Evolutionary conservation across 2,888 invertebrate genomes (phyloP), one percentile per base, ranked within the genome.

Genomic region (Mythimna albipuncta): DNA sequence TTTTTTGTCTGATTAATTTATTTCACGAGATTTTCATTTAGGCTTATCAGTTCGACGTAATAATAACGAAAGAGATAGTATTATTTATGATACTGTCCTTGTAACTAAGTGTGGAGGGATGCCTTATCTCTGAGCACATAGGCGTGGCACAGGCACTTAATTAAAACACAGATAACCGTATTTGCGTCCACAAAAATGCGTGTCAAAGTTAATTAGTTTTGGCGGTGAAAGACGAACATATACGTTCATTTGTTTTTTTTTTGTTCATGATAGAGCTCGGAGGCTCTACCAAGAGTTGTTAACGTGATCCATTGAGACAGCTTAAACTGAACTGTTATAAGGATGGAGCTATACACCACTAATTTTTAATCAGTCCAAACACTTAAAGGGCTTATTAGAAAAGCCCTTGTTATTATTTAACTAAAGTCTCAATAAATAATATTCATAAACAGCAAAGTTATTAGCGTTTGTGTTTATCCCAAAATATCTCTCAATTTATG

Each of bases 71-170:
- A 54, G n/a, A n/a, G 35, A 55, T 69, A 71, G 50, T 67, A 16
- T 38, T 55, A 52, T 74, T 58, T 52, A 68, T 72, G 63, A 55
- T 47, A 41, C 19, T 38, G 72, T 32, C 44, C 69, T 61, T 68
- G 57, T 67, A 61, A 38, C 50, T 54, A 62, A 63, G 63, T 66
- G 55, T 61, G 55, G 11, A 50, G 62, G 64, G 55, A 55, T n/a
- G 10, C 58, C 64, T 72, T 83, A 83, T 83, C 85, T 70, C 57
- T 70, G 63, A 55, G 69, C 58, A 73, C 67, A 41, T 71, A 75
- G 63, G 52, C 63, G 73, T 65, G 62, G 64, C 62, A 78, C 61
- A 69, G 65, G 44, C 52, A 67, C 70, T 79, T 79, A 82, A 83
- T 83, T 71, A 79, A 82, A 74, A 63, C 57, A 67, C 52, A 62